phyloP scores from a whole-genome alignment of 2,797 vertebrate species.

The Podarcis lilfordi region DNA sequence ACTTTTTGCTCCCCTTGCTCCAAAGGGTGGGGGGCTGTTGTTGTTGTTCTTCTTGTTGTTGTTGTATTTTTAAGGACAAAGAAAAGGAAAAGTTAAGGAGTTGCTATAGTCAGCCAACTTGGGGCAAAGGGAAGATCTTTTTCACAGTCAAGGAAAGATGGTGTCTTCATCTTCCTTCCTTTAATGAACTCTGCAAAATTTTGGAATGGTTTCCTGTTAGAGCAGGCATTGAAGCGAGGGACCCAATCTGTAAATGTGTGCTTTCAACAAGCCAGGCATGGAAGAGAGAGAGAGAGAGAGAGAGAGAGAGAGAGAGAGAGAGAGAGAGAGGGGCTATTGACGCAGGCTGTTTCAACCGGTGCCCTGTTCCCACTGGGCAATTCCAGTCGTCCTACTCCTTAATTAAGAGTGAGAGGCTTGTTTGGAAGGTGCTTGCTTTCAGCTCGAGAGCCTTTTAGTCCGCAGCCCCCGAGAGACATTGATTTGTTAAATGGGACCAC shows the following conservation, averaged over 20 bases:
- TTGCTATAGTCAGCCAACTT: not conserved
- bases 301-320: too few species aligned
- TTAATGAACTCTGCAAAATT: not conserved
- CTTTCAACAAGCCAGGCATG: not conserved
- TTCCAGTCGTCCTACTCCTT: not conserved
- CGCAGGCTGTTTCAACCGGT: not conserved
- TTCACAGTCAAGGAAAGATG: not conserved
- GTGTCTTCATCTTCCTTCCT: not conserved
- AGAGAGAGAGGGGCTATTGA: not conserved
- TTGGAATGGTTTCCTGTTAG: not conserved
- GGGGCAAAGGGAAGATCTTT: not conserved
- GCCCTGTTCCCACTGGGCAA: not conserved
- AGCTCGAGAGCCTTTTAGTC: not conserved
- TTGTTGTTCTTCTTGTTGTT: not conserved
- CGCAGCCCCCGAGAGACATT: too few species aligned
- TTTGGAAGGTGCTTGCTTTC: not conserved
- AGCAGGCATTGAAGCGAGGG: not conserved
- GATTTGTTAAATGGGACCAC: not conserved
- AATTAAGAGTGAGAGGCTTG: not conserved
- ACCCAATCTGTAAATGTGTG: too few species aligned
- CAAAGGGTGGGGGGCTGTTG: not conserved
- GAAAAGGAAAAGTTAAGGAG: slow-evolving; percentile 9
- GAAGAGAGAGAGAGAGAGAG: too few species aligned
- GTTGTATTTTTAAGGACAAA: not conserved
- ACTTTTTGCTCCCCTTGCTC: not conserved